A percentile compares a stretch with the other conserved stretches of the same genome.
These are phyloP conservation scores for Proteles cristata DNA, from an alignment of 2,113 vertebrate genomes.

Conservation along the genomic window DNA sequence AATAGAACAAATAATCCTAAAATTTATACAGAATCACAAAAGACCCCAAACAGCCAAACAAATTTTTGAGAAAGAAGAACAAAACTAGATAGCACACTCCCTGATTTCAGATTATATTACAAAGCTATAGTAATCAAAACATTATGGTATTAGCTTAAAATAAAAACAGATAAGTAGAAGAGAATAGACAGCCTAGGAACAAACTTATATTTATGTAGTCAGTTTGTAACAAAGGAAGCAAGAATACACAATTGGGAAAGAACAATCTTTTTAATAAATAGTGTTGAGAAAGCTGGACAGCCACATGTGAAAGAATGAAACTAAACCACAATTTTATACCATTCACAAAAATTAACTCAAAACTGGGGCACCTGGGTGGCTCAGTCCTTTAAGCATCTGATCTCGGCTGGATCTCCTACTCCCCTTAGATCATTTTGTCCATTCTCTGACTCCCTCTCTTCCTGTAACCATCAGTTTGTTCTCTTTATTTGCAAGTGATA, in stretches of 20 bases:
- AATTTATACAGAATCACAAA: too few relatives aligned
- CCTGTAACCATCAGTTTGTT: not conserved
- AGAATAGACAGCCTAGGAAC: not conserved
- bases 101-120: too few relatives aligned
- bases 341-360: not conserved
- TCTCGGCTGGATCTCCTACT: not conserved
- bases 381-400: too few relatives aligned
- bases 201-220: not conserved
- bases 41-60: too few relatives aligned
- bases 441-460: not conserved
- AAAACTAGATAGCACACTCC: too few relatives aligned
- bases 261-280: not conserved
- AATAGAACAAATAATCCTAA: too few relatives aligned
- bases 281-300: not conserved
- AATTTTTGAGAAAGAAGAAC: too few relatives aligned
- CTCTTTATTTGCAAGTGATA: not conserved
- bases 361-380: not conserved
- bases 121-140: too few relatives aligned
- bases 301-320: not conserved
- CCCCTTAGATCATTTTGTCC: not conserved
- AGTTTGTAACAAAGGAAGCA: not conserved
- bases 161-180: too few relatives aligned
- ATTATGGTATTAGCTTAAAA: too few relatives aligned
- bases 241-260: not conserved
- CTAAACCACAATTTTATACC: not conserved